Conservation (phyloP, 2,797 vertebrate species). For the Borostomias antarcticus region DNA sequence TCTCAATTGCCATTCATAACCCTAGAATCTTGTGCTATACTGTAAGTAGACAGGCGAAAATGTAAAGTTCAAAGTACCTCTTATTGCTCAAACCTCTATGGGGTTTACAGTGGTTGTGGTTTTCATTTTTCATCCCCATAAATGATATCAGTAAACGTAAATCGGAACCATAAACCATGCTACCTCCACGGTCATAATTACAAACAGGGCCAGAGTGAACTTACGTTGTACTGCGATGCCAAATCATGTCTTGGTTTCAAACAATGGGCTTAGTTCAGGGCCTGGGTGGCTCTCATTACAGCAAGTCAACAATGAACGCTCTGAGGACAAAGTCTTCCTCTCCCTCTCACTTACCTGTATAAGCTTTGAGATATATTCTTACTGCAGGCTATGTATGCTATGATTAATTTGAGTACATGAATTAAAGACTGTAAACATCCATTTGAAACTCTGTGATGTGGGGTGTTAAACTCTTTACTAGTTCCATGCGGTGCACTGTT, state of each 20-base stretch:
- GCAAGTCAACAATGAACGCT: conserved; percentile 11
- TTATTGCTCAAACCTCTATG: conserved; percentile 2
- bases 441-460: no score
- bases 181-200: conserved; percentile 37
- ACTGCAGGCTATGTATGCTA: background rate
- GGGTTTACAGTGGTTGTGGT: background rate
- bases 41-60: background rate
- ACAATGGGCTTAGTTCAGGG: conserved; percentile 10
- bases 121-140: conserved; percentile 22
- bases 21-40: background rate
- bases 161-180: conserved; percentile 36
- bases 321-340: conserved; percentile 3
- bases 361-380: background rate
- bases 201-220: conserved; percentile 35
- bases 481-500: no score
- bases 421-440: no score
- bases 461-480: background rate
- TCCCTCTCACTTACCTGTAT: background rate
- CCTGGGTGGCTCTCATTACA: conserved; percentile 15
- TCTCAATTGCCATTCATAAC: background rate
- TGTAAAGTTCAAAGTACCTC: conserved; percentile 1
- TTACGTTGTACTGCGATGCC: conserved; percentile 1
- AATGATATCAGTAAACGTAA: conserved; percentile 32
- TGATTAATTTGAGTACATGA: no score
- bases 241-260: conserved; percentile 6